Evolutionary conservation across 2,797 vertebrate species (phyloP).

Genomic region (Fundulus diaphanus): DNA sequence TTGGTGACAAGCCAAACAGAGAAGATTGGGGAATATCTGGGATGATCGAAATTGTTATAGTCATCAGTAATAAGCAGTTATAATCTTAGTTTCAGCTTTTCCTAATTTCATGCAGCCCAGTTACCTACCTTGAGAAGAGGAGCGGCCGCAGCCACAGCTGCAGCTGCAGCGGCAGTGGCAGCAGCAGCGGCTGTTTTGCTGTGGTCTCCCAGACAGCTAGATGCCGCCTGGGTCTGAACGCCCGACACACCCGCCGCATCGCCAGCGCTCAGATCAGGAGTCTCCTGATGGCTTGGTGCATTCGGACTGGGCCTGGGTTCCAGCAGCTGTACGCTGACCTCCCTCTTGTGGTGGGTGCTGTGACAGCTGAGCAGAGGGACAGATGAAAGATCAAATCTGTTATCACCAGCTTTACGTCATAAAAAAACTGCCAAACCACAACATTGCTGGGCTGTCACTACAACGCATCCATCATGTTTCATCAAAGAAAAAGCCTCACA

Average conservation of each 20-base stretch:
- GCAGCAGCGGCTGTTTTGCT: constrained; percentile 62
- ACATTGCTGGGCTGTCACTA: background rate
- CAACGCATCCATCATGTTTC: background rate
- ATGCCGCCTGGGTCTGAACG: background rate
- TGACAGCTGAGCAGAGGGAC: constrained; percentile 75
- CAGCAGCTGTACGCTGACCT: constrained; percentile 87
- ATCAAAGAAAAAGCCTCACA: background rate
- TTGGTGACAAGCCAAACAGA: background rate
- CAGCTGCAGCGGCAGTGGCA: constrained; percentile 81
- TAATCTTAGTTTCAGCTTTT: background rate
- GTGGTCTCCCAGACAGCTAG: constrained; percentile 2
- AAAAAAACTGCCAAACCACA: background rate
- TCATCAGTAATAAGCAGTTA: background rate
- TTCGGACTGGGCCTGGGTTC: constrained; percentile 36
- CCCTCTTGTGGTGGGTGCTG: constrained; percentile 77
- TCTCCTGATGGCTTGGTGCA: background rate
- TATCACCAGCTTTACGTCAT: background rate
- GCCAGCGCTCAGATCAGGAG: constrained; percentile 10
- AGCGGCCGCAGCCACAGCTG: constrained; percentile 83
- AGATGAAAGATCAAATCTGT: background rate
- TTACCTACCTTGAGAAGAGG: constrained; percentile 83
- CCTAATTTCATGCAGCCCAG: background rate
- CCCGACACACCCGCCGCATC: background rate
- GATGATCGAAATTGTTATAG: background rate
- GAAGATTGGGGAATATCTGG: background rate